Percentiles rank a stretch among this genome's conserved stretches.
Evolutionary conservation across 2,888 invertebrate genomes (phyloP).

Genomic region (Chouioia cunea): DNA sequence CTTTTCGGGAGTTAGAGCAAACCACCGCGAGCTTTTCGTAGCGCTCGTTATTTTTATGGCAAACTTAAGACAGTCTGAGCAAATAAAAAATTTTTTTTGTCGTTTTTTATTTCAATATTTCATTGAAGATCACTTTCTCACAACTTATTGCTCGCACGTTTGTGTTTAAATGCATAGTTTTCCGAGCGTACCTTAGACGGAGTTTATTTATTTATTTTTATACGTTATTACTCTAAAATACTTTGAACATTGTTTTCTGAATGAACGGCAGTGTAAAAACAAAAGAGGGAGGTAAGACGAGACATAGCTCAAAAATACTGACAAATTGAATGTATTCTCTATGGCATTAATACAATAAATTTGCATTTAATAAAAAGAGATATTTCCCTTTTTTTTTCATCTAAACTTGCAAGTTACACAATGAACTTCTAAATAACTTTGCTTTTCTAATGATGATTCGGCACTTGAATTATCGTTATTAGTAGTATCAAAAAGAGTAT

Average conservation of each 20-base stretch:
- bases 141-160: neutral
- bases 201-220: conserved; percentile 25
- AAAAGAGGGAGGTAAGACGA: conserved; percentile 45
- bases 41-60: conserved; percentile 59
- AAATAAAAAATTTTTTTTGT: conserved; percentile 51
- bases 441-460: conserved; percentile 43
- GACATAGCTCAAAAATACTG: conserved; percentile 54
- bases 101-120: conserved; percentile 15
- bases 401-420: conserved; percentile 31
- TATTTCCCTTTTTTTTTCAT: conserved; percentile 41
- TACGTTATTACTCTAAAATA: conserved; percentile 30
- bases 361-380: conserved; percentile 59
- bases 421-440: conserved; percentile 22
- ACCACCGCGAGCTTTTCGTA: conserved; percentile 52
- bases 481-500: conserved; percentile 40
- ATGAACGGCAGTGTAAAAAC: conserved; percentile 35
- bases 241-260: conserved; percentile 27
- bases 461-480: conserved; percentile 13
- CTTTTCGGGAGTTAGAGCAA: conserved; percentile 53
- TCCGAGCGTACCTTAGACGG: conserved; percentile 19
- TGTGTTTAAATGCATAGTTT: conserved; percentile 7
- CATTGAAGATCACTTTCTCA: conserved; percentile 11
- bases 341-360: conserved; percentile 57
- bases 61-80: conserved; percentile 63
- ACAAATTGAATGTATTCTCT: conserved; percentile 54